Evolutionary conservation across 2,113 vertebrate genomes (phyloP).

Genomic region (Empidonax traillii): DNA sequence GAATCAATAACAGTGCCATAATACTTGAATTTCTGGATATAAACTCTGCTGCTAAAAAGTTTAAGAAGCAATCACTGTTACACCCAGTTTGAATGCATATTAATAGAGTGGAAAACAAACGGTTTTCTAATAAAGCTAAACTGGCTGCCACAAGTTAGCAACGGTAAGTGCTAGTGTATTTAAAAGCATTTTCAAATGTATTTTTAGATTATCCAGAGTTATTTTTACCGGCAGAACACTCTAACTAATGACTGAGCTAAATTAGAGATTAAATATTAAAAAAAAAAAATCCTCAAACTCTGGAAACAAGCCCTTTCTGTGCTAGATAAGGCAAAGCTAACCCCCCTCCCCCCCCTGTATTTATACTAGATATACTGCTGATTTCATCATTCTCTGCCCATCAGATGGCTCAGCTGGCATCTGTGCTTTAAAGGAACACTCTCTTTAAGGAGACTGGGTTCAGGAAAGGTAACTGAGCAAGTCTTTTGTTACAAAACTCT

Average conservation of each 20-base stretch:
- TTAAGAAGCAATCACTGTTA: not conserved
- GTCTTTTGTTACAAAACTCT: not conserved
- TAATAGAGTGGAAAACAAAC: not conserved
- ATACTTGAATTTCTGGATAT: not conserved
- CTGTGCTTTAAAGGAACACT: not conserved
- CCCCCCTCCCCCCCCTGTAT: rapidly evolving
- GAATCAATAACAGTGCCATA: not conserved
- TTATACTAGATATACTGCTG: not conserved
- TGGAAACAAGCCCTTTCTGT: not conserved
- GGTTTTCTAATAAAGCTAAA: not conserved
- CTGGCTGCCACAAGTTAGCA: not conserved
- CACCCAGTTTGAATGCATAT: not conserved
- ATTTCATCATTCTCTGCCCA: not conserved
- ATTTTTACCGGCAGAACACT: not conserved
- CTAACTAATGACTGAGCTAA: not conserved
- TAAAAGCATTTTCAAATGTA: not conserved
- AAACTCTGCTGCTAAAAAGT: not conserved
- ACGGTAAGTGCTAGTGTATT: not conserved
- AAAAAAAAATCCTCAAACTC: not conserved
- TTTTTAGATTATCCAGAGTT: not conserved
- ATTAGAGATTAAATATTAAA: not conserved
- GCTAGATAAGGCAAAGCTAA: not conserved
- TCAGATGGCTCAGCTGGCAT: not conserved
- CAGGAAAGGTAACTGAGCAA: not conserved
- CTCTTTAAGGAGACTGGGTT: not conserved